Evolutionary conservation across 1,140 invertebrate genomes (phyloP).

Genomic region (Leptinotarsa defecta): DNA sequence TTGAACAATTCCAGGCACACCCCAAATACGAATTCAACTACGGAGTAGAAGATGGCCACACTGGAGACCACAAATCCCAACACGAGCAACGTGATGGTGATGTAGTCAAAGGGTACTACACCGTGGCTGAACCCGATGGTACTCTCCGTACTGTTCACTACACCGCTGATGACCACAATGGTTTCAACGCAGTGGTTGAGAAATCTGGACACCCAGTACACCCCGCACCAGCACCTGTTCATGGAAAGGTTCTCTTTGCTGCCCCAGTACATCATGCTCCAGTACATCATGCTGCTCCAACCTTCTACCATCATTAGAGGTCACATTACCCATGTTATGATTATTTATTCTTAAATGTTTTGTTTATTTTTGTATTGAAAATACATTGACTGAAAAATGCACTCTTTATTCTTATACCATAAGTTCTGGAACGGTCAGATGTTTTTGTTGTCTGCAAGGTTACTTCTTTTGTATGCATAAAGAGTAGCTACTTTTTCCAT

Average conservation of each 20-base stretch:
- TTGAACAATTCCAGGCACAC: conserved; percentile 53
- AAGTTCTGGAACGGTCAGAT: too few species aligned
- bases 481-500: too few species aligned
- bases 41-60: conserved; percentile 71
- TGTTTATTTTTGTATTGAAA: too few species aligned
- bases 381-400: too few species aligned
- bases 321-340: too few species aligned
- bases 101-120: conserved; percentile 56
- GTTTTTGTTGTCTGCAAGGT: too few species aligned
- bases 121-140: conserved; percentile 21
- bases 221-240: conserved; percentile 34
- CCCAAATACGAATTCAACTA: conserved; percentile 75
- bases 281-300: conserved; percentile 10
- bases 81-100: conserved; percentile 59
- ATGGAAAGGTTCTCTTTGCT: neutral
- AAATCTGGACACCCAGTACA: conserved; percentile 50
- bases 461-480: too few species aligned
- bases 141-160: conserved; percentile 66
- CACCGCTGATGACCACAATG: conserved; percentile 61
- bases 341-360: too few species aligned
- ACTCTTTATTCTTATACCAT: too few species aligned
- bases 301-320: neutral
- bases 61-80: conserved; percentile 69
- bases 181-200: conserved; percentile 47
- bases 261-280: conserved; percentile 12